phyloP scores from a whole-genome alignment of 64 coral and sea anemone species.

The Orbicella faveolata region DNA sequence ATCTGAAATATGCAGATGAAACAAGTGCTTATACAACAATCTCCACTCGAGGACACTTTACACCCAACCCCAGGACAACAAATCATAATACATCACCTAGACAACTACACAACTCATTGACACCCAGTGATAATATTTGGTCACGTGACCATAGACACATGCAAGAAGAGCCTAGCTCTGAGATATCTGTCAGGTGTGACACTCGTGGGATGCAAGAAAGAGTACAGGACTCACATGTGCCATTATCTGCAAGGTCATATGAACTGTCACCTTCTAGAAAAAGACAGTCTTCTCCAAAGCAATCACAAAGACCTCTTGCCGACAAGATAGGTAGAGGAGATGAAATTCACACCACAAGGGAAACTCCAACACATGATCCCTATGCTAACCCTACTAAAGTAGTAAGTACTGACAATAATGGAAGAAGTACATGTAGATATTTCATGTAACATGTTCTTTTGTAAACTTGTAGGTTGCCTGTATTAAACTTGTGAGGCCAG shows the following conservation, averaged over 20 bases:
- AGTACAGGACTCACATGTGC: not conserved
- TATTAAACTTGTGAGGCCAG: no score
- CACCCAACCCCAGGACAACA: slow-evolving; percentile 59
- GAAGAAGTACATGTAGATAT: no score
- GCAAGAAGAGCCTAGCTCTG: not conserved
- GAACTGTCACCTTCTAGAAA: slow-evolving; percentile 58
- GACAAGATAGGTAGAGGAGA: slow-evolving; percentile 58
- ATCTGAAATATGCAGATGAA: slow-evolving; percentile 82
- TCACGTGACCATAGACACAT: not conserved
- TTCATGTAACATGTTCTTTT: no score
- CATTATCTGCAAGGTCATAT: slow-evolving; percentile 47
- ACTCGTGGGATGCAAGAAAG: not conserved
- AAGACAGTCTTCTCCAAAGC: slow-evolving; percentile 54
- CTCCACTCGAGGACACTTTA: slow-evolving; percentile 86
- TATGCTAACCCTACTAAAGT: not conserved
- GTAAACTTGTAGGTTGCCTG: no score
- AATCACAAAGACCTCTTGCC: slow-evolving; percentile 56
- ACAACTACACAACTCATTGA: not conserved
- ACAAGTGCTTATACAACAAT: slow-evolving; percentile 61
- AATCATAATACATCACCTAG: not conserved
- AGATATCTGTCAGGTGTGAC: not conserved
- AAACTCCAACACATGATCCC: not conserved
- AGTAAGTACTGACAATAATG: not conserved
- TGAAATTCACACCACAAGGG: not conserved
- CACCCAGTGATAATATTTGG: not conserved